These are phyloP conservation scores for Eudemis profundana DNA, from an alignment of 2,888 invertebrate species.

Conservation along the genomic window DNA sequence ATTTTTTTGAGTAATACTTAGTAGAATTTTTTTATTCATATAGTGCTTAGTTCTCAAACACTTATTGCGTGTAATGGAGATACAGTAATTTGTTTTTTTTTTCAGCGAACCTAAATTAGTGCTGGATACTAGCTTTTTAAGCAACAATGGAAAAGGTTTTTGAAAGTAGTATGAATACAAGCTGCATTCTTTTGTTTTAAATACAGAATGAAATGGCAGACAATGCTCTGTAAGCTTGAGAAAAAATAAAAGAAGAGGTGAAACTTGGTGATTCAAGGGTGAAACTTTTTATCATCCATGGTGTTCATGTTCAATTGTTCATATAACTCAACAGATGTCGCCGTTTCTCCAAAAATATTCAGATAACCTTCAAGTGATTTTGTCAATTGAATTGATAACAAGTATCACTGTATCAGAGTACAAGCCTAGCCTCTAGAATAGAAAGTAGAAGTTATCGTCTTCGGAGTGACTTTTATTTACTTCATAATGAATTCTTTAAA, in stretches of 20 bases:
- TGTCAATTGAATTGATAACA: slow-evolving; percentile 80
- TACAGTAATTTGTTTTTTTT: background rate
- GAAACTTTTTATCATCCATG: slow-evolving; percentile 2
- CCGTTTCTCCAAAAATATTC: slow-evolving; percentile 65
- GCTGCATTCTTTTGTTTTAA: background rate
- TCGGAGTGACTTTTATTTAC: slow-evolving; percentile 46
- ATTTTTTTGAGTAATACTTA: too few relatives aligned
- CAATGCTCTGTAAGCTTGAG: background rate
- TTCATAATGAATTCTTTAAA: slow-evolving; percentile 74
- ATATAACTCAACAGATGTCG: slow-evolving; percentile 65
- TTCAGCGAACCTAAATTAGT: background rate
- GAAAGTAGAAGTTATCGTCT: slow-evolving; percentile 50
- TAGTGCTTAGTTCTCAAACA: background rate
- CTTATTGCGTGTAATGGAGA: slow-evolving; percentile 11
- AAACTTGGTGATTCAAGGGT: too few relatives aligned
- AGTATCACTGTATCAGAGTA: slow-evolving; percentile 52
- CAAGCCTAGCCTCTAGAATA: slow-evolving; percentile 53
- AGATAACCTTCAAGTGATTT: slow-evolving; percentile 84
- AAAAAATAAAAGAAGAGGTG: background rate
- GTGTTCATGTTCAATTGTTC: background rate
- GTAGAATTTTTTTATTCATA: background rate
- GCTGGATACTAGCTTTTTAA: slow-evolving; percentile 5
- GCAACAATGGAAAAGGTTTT: background rate
- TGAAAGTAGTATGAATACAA: background rate
- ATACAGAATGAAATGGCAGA: too few relatives aligned